phyloP scores from a whole-genome alignment of 2,113 vertebrate genomes.

The Otis tarda region DNA sequence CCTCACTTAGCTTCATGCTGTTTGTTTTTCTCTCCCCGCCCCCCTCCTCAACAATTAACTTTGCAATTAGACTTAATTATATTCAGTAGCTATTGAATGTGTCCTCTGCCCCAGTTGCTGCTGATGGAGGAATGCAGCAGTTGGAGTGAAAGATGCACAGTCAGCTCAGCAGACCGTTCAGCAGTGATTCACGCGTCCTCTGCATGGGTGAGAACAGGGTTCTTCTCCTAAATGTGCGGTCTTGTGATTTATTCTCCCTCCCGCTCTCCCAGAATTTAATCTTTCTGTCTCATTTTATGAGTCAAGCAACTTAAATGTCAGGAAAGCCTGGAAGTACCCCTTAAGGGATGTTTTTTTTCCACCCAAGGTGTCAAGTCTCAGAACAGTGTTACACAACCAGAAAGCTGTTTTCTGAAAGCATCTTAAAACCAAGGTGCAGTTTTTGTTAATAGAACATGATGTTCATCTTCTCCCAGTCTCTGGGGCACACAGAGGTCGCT shows the following conservation, averaged over 20 bases:
- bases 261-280: neutral
- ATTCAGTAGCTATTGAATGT: conserved; percentile 26
- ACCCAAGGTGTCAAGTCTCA: neutral
- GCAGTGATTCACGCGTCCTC: conserved; percentile 6
- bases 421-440: neutral
- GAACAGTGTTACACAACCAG: neutral
- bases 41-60: conserved; percentile 63
- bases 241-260: conserved; percentile 1
- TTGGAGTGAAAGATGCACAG: conserved; percentile 8
- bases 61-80: conserved; percentile 70
- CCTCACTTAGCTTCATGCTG: conserved; percentile 51
- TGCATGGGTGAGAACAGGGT: neutral
- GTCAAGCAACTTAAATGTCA: neutral
- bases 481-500: neutral
- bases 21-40: conserved; percentile 15
- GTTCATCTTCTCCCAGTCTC: neutral
- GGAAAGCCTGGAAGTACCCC: neutral
- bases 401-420: neutral
- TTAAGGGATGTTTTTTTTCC: neutral
- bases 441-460: neutral
- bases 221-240: neutral
- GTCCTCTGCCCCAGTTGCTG: conserved; percentile 47
- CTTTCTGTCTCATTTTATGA: neutral
- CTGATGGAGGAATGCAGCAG: neutral
- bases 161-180: conserved; percentile 1